Evolutionary conservation across 1,140 invertebrate species (phyloP).

Genomic region (Pseudomyrmex flavicornis): DNA sequence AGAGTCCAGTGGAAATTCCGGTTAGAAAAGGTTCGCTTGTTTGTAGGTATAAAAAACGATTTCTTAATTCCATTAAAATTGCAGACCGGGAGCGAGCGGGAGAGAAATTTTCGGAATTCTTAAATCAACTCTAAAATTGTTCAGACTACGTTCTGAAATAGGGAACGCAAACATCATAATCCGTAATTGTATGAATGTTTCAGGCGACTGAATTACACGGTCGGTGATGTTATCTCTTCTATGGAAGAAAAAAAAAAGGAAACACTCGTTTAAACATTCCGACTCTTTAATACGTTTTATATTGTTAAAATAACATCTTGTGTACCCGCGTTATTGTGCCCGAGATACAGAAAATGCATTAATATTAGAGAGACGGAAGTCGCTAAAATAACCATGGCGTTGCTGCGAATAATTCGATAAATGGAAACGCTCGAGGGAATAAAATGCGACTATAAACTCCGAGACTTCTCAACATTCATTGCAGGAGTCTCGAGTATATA

Average conservation of each 20-base stretch:
- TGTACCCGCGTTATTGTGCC: no score
- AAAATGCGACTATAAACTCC: neutral
- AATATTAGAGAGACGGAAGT: slow-evolving; percentile 16
- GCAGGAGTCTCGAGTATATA: slow-evolving; percentile 1
- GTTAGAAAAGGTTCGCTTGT: slow-evolving; percentile 20
- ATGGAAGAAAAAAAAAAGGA: slow-evolving; percentile 2
- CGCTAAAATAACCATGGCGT: slow-evolving; percentile 2
- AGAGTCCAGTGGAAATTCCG: slow-evolving; percentile 15
- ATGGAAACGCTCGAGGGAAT: neutral
- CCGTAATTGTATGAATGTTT: slow-evolving; percentile 21
- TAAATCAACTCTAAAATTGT: slow-evolving; percentile 10
- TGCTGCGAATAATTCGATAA: slow-evolving; percentile 35
- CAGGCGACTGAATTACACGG: neutral
- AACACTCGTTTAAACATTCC: slow-evolving; percentile 5
- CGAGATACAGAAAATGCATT: no score
- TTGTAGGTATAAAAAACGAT: slow-evolving; percentile 42
- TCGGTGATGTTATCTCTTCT: neutral
- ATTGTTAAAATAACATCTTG: no score
- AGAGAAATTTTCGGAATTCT: slow-evolving; percentile 41
- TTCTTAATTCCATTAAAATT: slow-evolving; percentile 52
- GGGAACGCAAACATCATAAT: neutral
- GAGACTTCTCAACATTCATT: neutral
- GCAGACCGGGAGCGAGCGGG: neutral
- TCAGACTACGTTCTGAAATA: neutral
- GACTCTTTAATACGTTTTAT: neutral